A percentile compares a stretch with the other conserved stretches of the same genome.
Conservation (phyloP, 2,888 invertebrate species). For the Agrotis clavis region DNA sequence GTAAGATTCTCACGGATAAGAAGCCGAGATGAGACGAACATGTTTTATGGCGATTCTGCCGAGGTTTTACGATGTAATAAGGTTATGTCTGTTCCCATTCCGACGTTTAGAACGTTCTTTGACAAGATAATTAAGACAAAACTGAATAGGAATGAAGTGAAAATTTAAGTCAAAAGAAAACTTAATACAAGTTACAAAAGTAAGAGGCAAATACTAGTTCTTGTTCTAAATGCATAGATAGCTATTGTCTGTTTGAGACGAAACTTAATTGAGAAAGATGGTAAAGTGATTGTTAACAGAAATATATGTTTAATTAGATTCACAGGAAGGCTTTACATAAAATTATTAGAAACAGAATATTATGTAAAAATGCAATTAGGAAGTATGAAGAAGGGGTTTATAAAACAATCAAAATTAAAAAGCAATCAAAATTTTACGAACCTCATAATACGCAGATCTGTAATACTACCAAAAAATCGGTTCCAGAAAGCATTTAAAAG, state of each 20-base stretch:
- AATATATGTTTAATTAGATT: constrained; percentile 25
- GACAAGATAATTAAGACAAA: constrained; percentile 43
- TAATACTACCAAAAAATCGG: constrained; percentile 34
- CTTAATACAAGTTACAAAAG: constrained; percentile 20
- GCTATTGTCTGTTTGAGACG: constrained; percentile 31
- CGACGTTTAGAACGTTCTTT: constrained; percentile 36
- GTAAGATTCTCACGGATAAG: constrained; percentile 75
- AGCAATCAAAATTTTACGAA: constrained; percentile 31
- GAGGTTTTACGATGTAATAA: constrained; percentile 67
- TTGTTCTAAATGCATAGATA: constrained; percentile 35
- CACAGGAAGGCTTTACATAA: background rate
- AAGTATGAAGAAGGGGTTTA: background rate
- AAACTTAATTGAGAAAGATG: constrained; percentile 17
- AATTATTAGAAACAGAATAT: background rate
- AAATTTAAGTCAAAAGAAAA: constrained; percentile 24
- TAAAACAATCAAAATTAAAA: constrained; percentile 9
- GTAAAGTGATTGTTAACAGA: constrained; percentile 5
- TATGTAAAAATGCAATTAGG: background rate
- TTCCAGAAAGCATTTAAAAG: constrained; percentile 38
- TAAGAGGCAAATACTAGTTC: constrained; percentile 29
- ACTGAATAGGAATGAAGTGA: constrained; percentile 35
- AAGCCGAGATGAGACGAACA: constrained; percentile 55
- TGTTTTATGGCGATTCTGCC: constrained; percentile 64
- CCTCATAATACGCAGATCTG: background rate
- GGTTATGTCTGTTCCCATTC: constrained; percentile 63